Evolutionary conservation across 2,888 invertebrate genomes (phyloP).

Genomic region (Hirtodrosophila alboralis): DNA sequence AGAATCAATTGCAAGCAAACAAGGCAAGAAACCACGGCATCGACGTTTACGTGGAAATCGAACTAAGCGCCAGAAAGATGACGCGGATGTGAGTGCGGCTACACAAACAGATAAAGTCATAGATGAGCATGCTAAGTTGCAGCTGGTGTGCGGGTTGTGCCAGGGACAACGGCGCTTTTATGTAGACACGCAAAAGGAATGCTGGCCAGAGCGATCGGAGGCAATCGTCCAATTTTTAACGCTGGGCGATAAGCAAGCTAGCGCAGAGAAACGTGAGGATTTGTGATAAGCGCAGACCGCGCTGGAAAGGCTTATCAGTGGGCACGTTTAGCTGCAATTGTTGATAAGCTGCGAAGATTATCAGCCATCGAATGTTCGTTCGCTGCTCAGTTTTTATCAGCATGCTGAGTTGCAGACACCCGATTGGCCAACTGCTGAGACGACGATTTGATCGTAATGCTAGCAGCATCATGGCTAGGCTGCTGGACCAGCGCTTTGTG

Average conservation of each 20-base stretch:
- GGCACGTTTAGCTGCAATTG: constrained; percentile 13
- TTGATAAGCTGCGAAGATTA: constrained; percentile 41
- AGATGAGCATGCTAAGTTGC: constrained; percentile 49
- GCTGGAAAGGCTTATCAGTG: constrained; percentile 26
- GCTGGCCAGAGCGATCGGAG: constrained; percentile 82
- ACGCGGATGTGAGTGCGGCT: too few species aligned
- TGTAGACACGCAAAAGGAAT: constrained; percentile 70
- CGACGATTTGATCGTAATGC: constrained; percentile 19
- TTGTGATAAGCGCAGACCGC: constrained; percentile 14
- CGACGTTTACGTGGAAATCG: constrained; percentile 25
- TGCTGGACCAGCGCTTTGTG: constrained; percentile 52
- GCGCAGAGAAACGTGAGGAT: not conserved
- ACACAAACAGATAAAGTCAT: not conserved
- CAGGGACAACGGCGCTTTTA: constrained; percentile 67
- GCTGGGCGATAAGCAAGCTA: constrained; percentile 14
- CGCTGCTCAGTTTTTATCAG: constrained; percentile 37
- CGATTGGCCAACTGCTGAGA: constrained; percentile 49
- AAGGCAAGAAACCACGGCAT: constrained; percentile 7
- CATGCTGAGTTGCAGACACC: constrained; percentile 65
- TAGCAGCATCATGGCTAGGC: constrained; percentile 32
- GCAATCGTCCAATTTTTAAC: constrained; percentile 67
- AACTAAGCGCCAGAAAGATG: not conserved
- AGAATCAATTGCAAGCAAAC: not conserved
- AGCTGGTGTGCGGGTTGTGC: constrained; percentile 77
- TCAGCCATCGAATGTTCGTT: constrained; percentile 40